Conservation (phyloP, 2,113 vertebrate genomes). For the Eudyptes chrysolophus region DNA sequence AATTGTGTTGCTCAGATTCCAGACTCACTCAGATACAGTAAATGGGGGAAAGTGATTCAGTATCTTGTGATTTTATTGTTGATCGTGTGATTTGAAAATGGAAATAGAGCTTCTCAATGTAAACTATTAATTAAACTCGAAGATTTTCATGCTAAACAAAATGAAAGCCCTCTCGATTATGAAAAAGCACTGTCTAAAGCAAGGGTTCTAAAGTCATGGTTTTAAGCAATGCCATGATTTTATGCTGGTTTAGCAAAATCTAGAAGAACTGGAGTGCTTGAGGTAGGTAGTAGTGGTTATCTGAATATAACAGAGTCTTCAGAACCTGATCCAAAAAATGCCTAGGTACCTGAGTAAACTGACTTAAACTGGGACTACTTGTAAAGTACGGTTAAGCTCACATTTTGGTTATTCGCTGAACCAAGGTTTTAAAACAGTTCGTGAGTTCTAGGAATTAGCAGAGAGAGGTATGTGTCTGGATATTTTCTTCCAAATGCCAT, state of each 20-base stretch:
- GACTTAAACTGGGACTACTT: background rate
- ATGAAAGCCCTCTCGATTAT: background rate
- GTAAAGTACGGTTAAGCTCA: fast-evolving
- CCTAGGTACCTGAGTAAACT: background rate
- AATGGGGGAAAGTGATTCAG: background rate
- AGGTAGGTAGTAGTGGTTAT: background rate
- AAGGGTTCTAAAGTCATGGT: background rate
- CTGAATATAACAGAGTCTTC: background rate
- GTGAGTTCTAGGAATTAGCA: background rate
- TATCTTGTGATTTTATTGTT: background rate
- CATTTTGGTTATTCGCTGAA: background rate
- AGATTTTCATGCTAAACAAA: background rate
- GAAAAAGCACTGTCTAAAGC: background rate
- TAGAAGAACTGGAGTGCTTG: background rate
- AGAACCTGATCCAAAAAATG: background rate
- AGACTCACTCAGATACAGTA: background rate
- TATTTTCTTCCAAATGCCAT: background rate
- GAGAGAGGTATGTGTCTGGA: background rate
- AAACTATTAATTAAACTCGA: background rate
- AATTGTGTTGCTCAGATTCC: background rate
- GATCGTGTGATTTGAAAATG: background rate
- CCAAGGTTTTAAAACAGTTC: background rate
- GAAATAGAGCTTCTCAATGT: background rate
- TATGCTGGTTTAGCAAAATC: background rate
- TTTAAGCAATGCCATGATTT: background rate